phyloP scores from a whole-genome alignment of 2,888 invertebrate species.

The Heliothis peltigera region DNA sequence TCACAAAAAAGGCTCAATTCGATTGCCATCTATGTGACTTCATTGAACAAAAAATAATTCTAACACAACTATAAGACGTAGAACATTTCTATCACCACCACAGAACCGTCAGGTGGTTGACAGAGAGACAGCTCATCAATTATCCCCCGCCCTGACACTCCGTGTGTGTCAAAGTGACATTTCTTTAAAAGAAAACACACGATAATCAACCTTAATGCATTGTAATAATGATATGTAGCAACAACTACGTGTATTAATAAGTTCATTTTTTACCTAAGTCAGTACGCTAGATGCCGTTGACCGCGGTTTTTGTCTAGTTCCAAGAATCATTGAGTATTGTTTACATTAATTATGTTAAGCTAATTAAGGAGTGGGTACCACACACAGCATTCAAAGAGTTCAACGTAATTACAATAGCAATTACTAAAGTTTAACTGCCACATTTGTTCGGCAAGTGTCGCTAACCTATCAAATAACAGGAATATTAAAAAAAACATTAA shows the following conservation, averaged over 20 bases:
- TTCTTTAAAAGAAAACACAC: slow-evolving; percentile 33
- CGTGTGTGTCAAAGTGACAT: slow-evolving; percentile 70
- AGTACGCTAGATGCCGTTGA: slow-evolving; percentile 66
- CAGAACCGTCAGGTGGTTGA: slow-evolving; percentile 64
- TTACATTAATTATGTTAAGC: slow-evolving; percentile 43
- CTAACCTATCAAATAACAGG: neutral
- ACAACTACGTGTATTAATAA: slow-evolving; percentile 22
- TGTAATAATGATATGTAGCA: slow-evolving; percentile 45
- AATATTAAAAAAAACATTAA: neutral
- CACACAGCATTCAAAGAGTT: neutral
- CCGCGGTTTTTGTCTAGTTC: slow-evolving; percentile 62
- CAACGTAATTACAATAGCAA: slow-evolving; percentile 21
- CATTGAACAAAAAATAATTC: slow-evolving; percentile 38
- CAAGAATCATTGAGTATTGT: slow-evolving; percentile 52
- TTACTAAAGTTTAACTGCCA: neutral
- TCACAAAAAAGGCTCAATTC: neutral
- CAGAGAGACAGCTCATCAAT: slow-evolving; percentile 76
- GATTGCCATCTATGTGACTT: slow-evolving; percentile 26
- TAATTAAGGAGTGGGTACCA: slow-evolving; percentile 33
- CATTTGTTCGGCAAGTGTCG: slow-evolving; percentile 16
- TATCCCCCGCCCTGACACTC: slow-evolving; percentile 78
- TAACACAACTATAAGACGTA: slow-evolving; percentile 22
- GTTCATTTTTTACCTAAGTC: slow-evolving; percentile 60
- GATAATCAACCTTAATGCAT: slow-evolving; percentile 56
- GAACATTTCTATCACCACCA: slow-evolving; percentile 66